A percentile compares a stretch with the other conserved stretches of the same genome.
phyloP scores from a whole-genome alignment of 2,797 vertebrate genomes.

The Psittacula echo region DNA sequence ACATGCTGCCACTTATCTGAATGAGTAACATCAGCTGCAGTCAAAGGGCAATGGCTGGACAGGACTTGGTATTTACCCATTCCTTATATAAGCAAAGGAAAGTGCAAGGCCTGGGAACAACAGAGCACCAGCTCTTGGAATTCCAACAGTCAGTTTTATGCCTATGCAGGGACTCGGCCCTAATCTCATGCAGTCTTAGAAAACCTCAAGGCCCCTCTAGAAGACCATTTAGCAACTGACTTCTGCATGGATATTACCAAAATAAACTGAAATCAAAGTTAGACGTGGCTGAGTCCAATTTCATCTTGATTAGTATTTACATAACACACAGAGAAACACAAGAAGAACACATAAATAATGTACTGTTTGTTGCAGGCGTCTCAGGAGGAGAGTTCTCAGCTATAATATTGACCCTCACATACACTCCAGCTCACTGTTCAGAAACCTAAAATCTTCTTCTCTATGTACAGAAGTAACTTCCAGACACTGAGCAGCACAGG shows the following conservation, averaged over 20 bases:
- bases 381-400: slow-evolving; percentile 22
- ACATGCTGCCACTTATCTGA: background rate
- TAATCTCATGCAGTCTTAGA: background rate
- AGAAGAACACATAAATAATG: slow-evolving; percentile 65
- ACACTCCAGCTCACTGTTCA: background rate
- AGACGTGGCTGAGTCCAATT: slow-evolving; percentile 28
- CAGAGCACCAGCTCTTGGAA: background rate
- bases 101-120: background rate
- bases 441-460: background rate
- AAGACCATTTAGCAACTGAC: background rate
- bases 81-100: background rate
- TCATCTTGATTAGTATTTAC: slow-evolving; percentile 68
- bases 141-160: background rate
- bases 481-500: background rate
- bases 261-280: slow-evolving; percentile 36
- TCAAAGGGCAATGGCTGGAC: background rate
- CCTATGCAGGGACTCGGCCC: background rate
- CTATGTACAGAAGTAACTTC: background rate
- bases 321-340: slow-evolving; percentile 31
- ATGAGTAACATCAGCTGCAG: background rate
- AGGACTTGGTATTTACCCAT: background rate
- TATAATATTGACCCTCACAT: background rate
- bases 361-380: slow-evolving; percentile 10
- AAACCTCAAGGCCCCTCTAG: background rate
- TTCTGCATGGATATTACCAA: slow-evolving; percentile 19